Evolutionary conservation across 1,140 invertebrate species (phyloP), one percentile per base, ranked within the genome.

Genomic region (Cotesia typhae): DNA sequence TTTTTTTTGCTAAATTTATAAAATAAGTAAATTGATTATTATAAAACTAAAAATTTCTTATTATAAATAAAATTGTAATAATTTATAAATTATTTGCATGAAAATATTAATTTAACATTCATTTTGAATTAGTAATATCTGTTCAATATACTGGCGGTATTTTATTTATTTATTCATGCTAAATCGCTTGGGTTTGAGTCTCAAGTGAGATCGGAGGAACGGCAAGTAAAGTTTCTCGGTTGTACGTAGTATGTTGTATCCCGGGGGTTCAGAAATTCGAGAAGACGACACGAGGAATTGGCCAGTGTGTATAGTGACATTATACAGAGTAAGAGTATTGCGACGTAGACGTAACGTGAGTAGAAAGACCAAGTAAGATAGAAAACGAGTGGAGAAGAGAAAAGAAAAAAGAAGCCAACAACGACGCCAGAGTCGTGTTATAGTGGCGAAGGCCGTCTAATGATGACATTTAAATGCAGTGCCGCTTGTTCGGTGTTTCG

Each of bases 381-480:
- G 38, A 47, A 47, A 47, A 47, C 41, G 10, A 47, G 41, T 47
- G 41, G 10, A 9, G 41, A 47, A 47, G 5, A 41, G 69, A 7
- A 68, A 72, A 47, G 64, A 64, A 64, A 53, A 71, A 67, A 17
- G 55, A 61, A 17, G 68, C 4, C 64, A 57, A 69, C 14, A 71
- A 69, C 60, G 71, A 52, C 67, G 41, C 41, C 41, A 47, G 10
- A 53, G 28, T 79, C 73, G 76, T 75, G 77, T 77, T 76, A 77
- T 72, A 73, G 75, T 77, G 76, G 80, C 77, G 80, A 80, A 81
- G 78, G 78, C 83, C 69, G 81, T 80, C 82, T 85, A 87, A 87
- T 87, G 85, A 87, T 87, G 84, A 87, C 86, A 87, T 87, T 87
- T 87, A 87, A 87, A 87, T 87, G 86, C 86, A 86, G 84, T 85